phyloP scores from a whole-genome alignment of 2,113 vertebrate species.

The Ceratotherium simum region DNA sequence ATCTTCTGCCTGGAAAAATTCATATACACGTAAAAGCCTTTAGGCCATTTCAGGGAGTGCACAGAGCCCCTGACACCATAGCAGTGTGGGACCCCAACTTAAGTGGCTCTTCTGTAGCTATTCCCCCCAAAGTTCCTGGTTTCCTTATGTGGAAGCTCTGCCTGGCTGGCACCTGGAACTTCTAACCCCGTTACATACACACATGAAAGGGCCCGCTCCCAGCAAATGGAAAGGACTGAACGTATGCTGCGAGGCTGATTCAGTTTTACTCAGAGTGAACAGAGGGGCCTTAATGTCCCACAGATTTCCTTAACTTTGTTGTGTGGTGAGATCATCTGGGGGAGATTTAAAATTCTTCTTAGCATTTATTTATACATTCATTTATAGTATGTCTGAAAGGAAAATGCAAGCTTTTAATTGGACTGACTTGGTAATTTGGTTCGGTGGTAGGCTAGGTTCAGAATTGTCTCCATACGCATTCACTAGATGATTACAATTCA shows the following conservation, averaged over 20 bases:
- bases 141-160: not conserved
- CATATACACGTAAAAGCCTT: not conserved
- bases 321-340: constrained; percentile 34
- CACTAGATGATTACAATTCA: not conserved
- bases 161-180: not conserved
- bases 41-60: not conserved
- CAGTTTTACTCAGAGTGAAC: not conserved
- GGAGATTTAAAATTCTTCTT: constrained; percentile 27
- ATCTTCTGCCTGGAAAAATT: not conserved
- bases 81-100: not conserved
- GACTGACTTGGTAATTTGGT: not conserved
- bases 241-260: not conserved
- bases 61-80: not conserved
- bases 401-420: constrained; percentile 36
- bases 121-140: not conserved
- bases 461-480: not conserved
- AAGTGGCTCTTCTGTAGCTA: not conserved
- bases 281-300: not conserved
- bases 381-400: constrained; percentile 39
- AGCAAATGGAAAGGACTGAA: not conserved
- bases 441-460: not conserved
- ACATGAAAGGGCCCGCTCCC: no score
- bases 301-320: constrained; percentile 43
- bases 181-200: not conserved
- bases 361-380: constrained; percentile 55